Evolutionary conservation across 1,140 invertebrate genomes (phyloP), one percentile per base, ranked within the genome.

Genomic region (Thereuonema tuberculata): DNA sequence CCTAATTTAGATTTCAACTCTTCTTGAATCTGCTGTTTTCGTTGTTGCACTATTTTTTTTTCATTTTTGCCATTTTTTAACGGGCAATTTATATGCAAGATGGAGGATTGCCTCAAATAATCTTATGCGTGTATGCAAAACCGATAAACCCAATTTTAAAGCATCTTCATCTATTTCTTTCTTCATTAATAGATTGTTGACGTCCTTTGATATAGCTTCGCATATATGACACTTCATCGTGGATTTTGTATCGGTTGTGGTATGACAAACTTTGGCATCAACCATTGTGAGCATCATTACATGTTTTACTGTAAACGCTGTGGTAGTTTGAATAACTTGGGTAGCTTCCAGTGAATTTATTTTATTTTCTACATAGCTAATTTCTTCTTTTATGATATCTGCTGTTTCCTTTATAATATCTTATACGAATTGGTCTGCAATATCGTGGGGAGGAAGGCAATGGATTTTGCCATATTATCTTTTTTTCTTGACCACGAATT

Each of bases 221-320:
- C 71, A 74, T 26, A 74, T 68, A 60, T 71, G 74, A 58, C 73
- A 76, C 17, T 66, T 62, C 49, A 60, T 63, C 15, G 72, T 66
- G 21, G 71, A 75, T 59, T 47, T 65, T 29, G 68, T 75, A 0
- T 56, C 56, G 14, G 69, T 71, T 24, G 70, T 58, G 9, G 70
- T 69, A 63, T 76, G 75, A 49, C 69, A 72, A 2, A 75, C 70
- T 67, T 77, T 75, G 12, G 67, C 71, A 61, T 77, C 72, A 17
- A 76, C 65, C 70, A 76, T 74, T 25, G 71, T 74, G 23, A 72
- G 63, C n/a, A 61, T 31, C 28, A 72, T 47, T 59, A 56, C 59
- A 59, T 69, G 66, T 20, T 53, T 61, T 23, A 72, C 58, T n/a
- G 37, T 25, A 46, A 21, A 70, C 54, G 31, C 59, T 53, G 50